Conservation (phyloP, 64 coral and sea anemone genomes). For the Stichodactyla helianthus region DNA sequence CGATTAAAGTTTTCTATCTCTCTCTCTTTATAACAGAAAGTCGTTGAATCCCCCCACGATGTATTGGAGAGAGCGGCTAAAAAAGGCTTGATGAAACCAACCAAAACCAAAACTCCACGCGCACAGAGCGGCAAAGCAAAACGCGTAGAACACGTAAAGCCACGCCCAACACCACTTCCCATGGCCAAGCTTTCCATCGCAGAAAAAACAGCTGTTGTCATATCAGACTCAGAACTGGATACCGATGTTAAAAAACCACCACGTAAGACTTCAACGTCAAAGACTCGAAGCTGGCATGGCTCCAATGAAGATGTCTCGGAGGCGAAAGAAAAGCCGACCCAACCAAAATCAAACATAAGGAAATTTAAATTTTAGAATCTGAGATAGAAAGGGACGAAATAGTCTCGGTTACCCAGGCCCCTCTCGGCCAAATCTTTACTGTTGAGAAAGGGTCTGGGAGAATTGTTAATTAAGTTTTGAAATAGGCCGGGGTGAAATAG, state of each 20-base stretch:
- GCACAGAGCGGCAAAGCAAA: slow-evolving; percentile 12
- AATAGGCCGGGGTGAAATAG: too few species aligned
- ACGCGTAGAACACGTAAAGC: slow-evolving; percentile 17
- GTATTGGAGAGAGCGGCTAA: slow-evolving; percentile 74
- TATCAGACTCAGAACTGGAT: slow-evolving; percentile 44
- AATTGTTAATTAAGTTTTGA: too few species aligned
- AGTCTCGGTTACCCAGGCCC: too few species aligned
- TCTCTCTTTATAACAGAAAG: slow-evolving; percentile 30
- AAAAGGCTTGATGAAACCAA: slow-evolving; percentile 72
- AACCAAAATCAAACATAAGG: background rate
- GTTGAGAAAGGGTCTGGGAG: too few species aligned
- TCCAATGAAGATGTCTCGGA: slow-evolving; percentile 44
- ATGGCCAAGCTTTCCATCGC: slow-evolving; percentile 34
- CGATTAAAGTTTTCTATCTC: background rate
- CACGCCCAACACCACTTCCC: slow-evolving; percentile 17
- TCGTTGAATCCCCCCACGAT: slow-evolving; percentile 49
- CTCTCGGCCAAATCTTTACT: too few species aligned
- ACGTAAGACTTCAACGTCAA: background rate
- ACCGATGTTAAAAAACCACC: background rate
- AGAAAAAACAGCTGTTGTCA: background rate
- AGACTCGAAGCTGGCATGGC: slow-evolving; percentile 38
- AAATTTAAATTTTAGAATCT: background rate
- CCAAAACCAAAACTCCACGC: slow-evolving; percentile 12
- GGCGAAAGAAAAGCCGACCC: background rate
- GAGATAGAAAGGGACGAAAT: background rate